These are phyloP conservation scores for Micromys minutus DNA, from an alignment of 2,113 vertebrate species.

Conservation along the genomic window DNA sequence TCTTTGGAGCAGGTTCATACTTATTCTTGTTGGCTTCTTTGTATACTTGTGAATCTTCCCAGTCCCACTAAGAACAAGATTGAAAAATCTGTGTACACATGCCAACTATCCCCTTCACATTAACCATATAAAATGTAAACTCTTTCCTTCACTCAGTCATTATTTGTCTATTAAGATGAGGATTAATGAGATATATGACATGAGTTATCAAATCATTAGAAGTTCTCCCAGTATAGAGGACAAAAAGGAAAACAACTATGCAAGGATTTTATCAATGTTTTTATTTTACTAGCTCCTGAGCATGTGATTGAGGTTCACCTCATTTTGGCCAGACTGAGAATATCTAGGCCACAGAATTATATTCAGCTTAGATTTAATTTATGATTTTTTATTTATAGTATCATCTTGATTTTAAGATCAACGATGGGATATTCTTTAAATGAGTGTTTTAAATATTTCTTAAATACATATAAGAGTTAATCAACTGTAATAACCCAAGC, in stretches of 20 bases:
- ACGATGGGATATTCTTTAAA: background rate
- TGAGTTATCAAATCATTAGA: background rate
- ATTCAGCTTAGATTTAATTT: background rate
- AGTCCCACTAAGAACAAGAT: background rate
- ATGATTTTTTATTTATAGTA: background rate
- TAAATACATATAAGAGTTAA: background rate
- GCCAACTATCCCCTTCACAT: background rate
- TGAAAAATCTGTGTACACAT: background rate
- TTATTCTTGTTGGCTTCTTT: too few relatives aligned
- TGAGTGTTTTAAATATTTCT: background rate
- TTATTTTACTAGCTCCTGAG: background rate
- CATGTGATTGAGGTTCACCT: background rate
- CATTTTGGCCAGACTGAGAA: background rate
- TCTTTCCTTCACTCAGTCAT: background rate
- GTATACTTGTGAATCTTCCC: too few relatives aligned
- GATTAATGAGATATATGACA: background rate
- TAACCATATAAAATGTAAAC: background rate
- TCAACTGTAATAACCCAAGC: background rate
- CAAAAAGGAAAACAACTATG: background rate
- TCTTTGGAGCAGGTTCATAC: background rate
- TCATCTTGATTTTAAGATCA: background rate
- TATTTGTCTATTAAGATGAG: background rate
- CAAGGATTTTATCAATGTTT: background rate
- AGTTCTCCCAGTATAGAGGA: background rate
- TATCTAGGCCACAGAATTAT: background rate